Evolutionary conservation across 2,888 invertebrate species (phyloP).

Genomic region (Gonocerus acuteangulatus): DNA sequence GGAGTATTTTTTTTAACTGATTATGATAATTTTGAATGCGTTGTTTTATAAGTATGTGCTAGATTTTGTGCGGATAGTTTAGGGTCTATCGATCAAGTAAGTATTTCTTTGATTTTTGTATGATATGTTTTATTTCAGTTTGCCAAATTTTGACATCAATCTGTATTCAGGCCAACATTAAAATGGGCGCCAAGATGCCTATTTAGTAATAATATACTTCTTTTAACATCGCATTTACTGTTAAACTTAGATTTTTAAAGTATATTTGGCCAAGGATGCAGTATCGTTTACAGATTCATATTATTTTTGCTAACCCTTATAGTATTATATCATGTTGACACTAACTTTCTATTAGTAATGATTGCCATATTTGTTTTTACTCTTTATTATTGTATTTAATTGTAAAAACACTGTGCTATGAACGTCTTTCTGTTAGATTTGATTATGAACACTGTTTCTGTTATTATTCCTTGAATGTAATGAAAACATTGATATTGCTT

Average conservation of each 20-base stretch:
- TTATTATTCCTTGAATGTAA: no score
- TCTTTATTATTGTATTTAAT: no score
- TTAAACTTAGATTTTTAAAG: background rate
- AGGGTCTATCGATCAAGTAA: background rate
- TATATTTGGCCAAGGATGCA: no score
- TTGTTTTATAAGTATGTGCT: background rate
- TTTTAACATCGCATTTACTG: background rate
- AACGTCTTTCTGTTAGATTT: no score
- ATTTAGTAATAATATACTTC: background rate
- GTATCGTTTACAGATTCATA: no score
- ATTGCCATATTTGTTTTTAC: no score
- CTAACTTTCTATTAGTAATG: no score
- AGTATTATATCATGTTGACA: no score
- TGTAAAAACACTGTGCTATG: no score
- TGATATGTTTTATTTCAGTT: background rate
- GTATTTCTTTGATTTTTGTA: background rate
- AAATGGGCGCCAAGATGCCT: constrained; percentile 13
- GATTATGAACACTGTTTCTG: no score
- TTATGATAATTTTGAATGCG: background rate
- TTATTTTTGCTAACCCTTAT: no score
- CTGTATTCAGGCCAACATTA: background rate
- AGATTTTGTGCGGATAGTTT: background rate
- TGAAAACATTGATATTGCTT: no score
- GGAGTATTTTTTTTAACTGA: background rate
- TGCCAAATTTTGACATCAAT: constrained; percentile 1